phyloP scores from a whole-genome alignment of 2,797 vertebrate genomes.

The Gobio occitaniae region DNA sequence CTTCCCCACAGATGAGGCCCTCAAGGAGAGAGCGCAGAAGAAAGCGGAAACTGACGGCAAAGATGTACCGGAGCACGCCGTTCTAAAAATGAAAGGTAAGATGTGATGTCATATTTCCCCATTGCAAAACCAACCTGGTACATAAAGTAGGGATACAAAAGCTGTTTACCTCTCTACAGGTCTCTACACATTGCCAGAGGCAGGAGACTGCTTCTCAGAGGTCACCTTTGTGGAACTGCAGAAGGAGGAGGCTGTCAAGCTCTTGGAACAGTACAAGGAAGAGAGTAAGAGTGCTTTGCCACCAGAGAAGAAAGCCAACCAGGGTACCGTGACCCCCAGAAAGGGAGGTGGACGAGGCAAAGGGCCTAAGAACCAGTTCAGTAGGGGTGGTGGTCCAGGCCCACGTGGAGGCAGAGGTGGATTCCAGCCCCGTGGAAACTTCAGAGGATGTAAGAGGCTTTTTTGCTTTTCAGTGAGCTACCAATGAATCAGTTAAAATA shows the following conservation, averaged over 20 bases:
- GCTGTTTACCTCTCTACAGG: conserved; percentile 71
- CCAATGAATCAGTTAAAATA: neutral
- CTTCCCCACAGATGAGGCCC: conserved; percentile 94
- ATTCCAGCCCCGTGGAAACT: conserved; percentile 93
- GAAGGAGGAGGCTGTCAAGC: conserved; percentile 92
- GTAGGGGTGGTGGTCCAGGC: conserved; percentile 85
- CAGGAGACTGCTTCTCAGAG: conserved; percentile 93
- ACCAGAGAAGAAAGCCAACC: conserved; percentile 95
- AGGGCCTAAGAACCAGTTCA: conserved; percentile 93
- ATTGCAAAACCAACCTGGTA: neutral
- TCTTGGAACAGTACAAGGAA: conserved; percentile 96
- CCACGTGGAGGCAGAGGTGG: conserved; percentile 83
- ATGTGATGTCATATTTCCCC: neutral
- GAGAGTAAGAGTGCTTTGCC: conserved; percentile 95
- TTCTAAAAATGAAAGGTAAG: conserved; percentile 98
- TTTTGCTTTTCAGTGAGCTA: neutral
- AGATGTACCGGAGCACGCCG: conserved; percentile 95
- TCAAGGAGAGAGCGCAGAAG: conserved; percentile 95
- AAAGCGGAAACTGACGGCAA: conserved; percentile 97
- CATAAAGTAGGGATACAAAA: neutral
- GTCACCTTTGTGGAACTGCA: conserved; percentile 92
- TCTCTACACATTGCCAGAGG: conserved; percentile 92
- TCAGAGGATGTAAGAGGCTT: conserved; percentile 86
- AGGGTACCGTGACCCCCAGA: conserved; percentile 85
- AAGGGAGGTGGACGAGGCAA: conserved; percentile 85